Base-by-base conservation (phyloP, 2,888 invertebrate species). In the Zygaena filipendulae region DNA sequence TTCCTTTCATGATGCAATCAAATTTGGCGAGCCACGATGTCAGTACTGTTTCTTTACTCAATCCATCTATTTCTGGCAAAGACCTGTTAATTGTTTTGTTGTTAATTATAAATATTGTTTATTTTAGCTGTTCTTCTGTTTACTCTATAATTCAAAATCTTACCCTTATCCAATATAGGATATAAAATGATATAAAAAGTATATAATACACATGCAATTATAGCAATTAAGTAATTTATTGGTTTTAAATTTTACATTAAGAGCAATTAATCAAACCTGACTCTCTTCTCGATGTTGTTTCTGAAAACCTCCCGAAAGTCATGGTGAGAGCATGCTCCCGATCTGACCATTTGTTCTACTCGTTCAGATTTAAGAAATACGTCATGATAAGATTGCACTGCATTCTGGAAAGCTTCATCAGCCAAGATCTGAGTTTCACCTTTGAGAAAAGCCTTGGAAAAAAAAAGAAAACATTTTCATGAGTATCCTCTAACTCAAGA, bases 11-110 rank as follows among this genome's bases (percentile, higher is more conserved):
- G 59, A 99, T 98, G 70, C 97, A 95, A 81, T 99, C 99, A 71
- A 97, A 98, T 74, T 97, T 99, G 31, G 97, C 95, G 87, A 99
- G 91, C 99, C 99, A 99, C 23, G 97, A 97, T 40, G 96, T 96
- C 43, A 98, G 83, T 21, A 99, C 98, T 23, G 97, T 98, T 79
- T 98, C 98, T 82, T 99, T 99, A 80, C 96, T 97, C 49, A 99
- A 81, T 42, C 99, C 99, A 79, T 99, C 98, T 61, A 99, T 98
- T 85, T 99, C 98, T 42, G 99, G 99, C 58, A 99, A 84, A 59
- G 95, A 96, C 75, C 95, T 90, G 63, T 23, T 16, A 6, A 16
- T 16, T 16, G 4, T 6, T 16, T 16, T 16, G 16, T 16, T 6
- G 16, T 16, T 16, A 16, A 16, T 6, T 16, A 6, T 16, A n/a